Base-by-base conservation (phyloP, 2,113 vertebrate genomes). In the Otis tarda region DNA sequence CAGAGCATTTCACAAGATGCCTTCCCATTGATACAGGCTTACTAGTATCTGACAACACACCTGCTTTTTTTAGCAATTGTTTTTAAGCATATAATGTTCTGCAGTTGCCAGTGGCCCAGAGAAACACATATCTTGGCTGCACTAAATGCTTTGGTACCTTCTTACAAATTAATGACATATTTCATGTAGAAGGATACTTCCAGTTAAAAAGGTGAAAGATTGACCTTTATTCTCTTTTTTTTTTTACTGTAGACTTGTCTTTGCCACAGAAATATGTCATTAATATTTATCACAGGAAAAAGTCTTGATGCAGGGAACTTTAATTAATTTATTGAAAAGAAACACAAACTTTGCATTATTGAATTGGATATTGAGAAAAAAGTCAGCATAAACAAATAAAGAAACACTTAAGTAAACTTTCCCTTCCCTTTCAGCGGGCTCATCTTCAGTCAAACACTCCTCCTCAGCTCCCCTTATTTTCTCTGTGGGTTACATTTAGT, bases 241-340 rank as follows among this genome's bases (percentile, higher is more conserved):
- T 39, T 83, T 79, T 86, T 75, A 50, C 23, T 57, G 17, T 60
- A 57, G 27, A 21, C 22, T 71, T 73, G 10, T 23, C 45, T 79
- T 95, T 82, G 35, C 16, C 28, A 53, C 35, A 82, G n/a, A 85
- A 89, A 76, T 56, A 63, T 22, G 17, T 17, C 37, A 37, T 77
- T 90, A 39, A 2, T 4, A 1, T 27, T 91, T 76, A 22, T 57
- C 21, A 65, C 9, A 71, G 35, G 21, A 75, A 60, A 33, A 24
- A 50, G 6, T 68, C 37, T 50, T 52, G 14, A 80, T 6, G 45
- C 14, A 22, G 0, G 1, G 11, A 61, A 57, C 59, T 80, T 90
- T 79, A 90, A 63, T 91, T 67, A 55, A 81, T 65, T 50, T 63
- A 56, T 56, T 90, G 61, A 56, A 23, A 63, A 92, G 45, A 76